A percentile compares a stretch with the other conserved stretches of the same genome.
Conservation (phyloP, 2,113 vertebrate species). For the Heteronetta atricapilla region DNA sequence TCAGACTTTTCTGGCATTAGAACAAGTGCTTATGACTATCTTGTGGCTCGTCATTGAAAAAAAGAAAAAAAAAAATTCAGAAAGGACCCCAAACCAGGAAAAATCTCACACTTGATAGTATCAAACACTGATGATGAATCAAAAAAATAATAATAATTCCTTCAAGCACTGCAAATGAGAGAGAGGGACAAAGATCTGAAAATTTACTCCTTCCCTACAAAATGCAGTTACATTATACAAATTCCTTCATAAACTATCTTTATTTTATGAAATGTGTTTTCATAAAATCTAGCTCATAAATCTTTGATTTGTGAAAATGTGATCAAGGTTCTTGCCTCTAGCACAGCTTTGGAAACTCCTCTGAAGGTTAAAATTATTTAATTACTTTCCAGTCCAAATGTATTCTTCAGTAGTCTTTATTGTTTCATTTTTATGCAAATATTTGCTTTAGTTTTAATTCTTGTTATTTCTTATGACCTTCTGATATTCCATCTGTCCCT, state of each 20-base stretch:
- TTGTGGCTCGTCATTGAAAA: neutral
- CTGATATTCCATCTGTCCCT: neutral
- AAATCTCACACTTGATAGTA: neutral
- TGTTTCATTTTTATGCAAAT: neutral
- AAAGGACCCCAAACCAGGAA: neutral
- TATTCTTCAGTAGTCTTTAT: neutral
- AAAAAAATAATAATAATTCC: neutral
- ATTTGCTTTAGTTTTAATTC: neutral
- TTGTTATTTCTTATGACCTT: neutral
- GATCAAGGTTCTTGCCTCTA: neutral
- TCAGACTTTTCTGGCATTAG: neutral
- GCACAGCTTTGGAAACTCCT: neutral
- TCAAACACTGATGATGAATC: neutral
- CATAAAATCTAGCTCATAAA: neutral
- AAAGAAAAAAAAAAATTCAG: neutral
- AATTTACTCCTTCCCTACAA: neutral
- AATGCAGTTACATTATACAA: neutral
- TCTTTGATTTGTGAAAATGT: neutral
- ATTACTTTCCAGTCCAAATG: neutral
- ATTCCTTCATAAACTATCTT: neutral
- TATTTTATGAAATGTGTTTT: neutral
- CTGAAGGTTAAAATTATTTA: neutral
- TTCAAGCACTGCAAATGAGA: neutral
- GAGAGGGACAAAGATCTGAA: neutral
- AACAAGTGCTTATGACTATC: neutral